These are phyloP conservation scores for Leucophenga varia DNA, from an alignment of 1,140 invertebrate genomes.

Conservation along the genomic window DNA sequence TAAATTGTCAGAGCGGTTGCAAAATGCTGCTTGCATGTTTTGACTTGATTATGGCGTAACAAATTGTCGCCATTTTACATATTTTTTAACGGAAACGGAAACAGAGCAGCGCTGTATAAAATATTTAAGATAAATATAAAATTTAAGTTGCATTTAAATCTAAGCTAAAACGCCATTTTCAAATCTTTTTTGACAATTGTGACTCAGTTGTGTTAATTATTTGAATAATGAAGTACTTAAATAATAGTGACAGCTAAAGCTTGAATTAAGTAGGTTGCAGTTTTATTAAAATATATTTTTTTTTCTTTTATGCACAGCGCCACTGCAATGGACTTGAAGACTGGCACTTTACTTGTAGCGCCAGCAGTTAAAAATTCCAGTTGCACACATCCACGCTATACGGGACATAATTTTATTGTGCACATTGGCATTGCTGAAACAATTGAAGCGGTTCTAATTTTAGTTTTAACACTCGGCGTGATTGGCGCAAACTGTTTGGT, in stretches of 20 bases:
- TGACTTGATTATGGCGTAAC: conserved; percentile 52
- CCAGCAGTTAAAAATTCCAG: conserved; percentile 78
- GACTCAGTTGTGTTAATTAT: no score
- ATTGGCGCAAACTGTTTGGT: conserved; percentile 74
- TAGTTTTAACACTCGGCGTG: conserved; percentile 73
- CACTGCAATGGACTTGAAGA: conserved; percentile 53
- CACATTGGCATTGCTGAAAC: conserved; percentile 69
- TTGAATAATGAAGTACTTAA: no score
- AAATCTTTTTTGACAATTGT: no score
- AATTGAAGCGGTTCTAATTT: conserved; percentile 72
- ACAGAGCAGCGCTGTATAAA: background rate
- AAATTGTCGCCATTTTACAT: conserved; percentile 50
- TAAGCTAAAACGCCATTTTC: no score
- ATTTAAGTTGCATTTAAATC: background rate
- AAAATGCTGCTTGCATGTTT: conserved; percentile 37
- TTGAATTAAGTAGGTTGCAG: no score
- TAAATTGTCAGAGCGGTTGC: conserved; percentile 42
- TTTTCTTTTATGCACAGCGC: conserved; percentile 14
- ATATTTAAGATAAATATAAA: background rate
- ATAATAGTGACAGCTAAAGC: no score
- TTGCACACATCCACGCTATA: conserved; percentile 69
- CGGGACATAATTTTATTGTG: conserved; percentile 62
- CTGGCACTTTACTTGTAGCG: conserved; percentile 67
- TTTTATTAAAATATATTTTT: no score
- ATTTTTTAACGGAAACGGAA: conserved; percentile 16